phyloP scores from a whole-genome alignment of 2,113 vertebrate genomes.

The Brevimyrus niger region DNA sequence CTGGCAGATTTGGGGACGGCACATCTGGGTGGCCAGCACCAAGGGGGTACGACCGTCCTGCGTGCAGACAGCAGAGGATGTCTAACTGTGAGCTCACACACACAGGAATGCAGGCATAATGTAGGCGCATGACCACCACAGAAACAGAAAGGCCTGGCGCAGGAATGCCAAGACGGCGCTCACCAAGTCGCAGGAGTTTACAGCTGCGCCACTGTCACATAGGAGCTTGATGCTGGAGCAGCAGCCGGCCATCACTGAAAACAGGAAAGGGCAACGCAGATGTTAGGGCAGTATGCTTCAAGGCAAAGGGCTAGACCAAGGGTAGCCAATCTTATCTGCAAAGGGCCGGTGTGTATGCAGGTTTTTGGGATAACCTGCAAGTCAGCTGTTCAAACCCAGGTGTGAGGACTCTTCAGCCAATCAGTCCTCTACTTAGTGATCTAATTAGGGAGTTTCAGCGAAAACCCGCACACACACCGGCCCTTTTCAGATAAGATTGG shows the following conservation, averaged over 20 bases:
- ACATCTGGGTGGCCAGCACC: conserved; percentile 94
- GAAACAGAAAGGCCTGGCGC: not conserved
- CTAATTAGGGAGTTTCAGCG: too few species aligned
- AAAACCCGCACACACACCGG: too few species aligned
- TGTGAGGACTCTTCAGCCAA: too few species aligned
- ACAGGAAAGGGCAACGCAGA: conserved; percentile 6
- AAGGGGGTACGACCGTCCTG: conserved; percentile 89
- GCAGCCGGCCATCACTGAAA: conserved; percentile 87
- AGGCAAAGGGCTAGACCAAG: not conserved
- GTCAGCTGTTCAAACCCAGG: too few species aligned
- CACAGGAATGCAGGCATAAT: too few species aligned
- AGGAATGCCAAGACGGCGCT: conserved; percentile 42
- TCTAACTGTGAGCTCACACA: not conserved
- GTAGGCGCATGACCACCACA: not conserved
- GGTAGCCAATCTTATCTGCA: too few species aligned
- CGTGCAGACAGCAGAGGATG: conserved; percentile 2
- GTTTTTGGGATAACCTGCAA: too few species aligned
- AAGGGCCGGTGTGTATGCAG: too few species aligned
- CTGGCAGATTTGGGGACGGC: conserved; percentile 79
- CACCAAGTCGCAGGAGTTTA: conserved; percentile 82
- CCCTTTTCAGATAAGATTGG: too few species aligned
- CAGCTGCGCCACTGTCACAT: conserved; percentile 80
- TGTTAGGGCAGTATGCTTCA: not conserved
- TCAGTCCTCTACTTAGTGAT: too few species aligned
- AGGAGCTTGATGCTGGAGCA: conserved; percentile 85